Percentiles rank a stretch among this genome's conserved stretches.
These are phyloP conservation scores for Epinotia ramella DNA, from an alignment of 2,888 invertebrate genomes.

Conservation along the genomic window DNA sequence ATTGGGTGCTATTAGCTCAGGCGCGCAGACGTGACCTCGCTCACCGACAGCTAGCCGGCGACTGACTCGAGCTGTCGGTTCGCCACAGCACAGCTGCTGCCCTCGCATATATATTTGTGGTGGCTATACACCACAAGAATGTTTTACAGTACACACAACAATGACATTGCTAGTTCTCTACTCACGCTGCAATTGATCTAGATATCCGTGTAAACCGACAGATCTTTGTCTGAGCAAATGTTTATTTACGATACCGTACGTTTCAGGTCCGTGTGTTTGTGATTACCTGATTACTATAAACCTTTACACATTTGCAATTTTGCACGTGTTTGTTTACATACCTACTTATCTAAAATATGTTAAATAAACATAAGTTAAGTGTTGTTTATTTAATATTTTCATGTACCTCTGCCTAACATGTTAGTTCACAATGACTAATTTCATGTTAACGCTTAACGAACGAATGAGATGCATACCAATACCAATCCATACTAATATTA, in stretches of 20 bases:
- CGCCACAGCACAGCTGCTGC: too few relatives aligned
- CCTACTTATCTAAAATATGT: conserved; percentile 13
- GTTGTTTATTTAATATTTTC: conserved; percentile 2
- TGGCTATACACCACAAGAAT: too few relatives aligned
- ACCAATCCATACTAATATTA: too few relatives aligned
- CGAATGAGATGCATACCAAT: not conserved
- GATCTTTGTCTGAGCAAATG: conserved; percentile 5
- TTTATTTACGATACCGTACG: conserved; percentile 11
- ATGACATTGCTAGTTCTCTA: conserved; percentile 36
- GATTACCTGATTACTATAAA: conserved; percentile 4
- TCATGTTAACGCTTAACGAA: not conserved
- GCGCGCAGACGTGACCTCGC: too few relatives aligned
- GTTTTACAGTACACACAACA: conserved; percentile 32
- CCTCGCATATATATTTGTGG: too few relatives aligned
- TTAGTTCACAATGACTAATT: conserved; percentile 1
- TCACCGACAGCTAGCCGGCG: too few relatives aligned
- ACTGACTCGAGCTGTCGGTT: too few relatives aligned
- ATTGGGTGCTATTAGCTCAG: too few relatives aligned
- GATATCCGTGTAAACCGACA: conserved; percentile 16
- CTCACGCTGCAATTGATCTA: conserved; percentile 28
- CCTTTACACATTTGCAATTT: conserved; percentile 1
- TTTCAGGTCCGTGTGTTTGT: not conserved
- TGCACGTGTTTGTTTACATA: conserved; percentile 14
- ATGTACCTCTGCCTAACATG: not conserved
- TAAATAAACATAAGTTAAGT: conserved; percentile 3